A percentile compares a stretch with the other conserved stretches of the same genome.
Evolutionary conservation across 2,797 vertebrate genomes (phyloP).

Genomic region (Clarias fuscus): DNA sequence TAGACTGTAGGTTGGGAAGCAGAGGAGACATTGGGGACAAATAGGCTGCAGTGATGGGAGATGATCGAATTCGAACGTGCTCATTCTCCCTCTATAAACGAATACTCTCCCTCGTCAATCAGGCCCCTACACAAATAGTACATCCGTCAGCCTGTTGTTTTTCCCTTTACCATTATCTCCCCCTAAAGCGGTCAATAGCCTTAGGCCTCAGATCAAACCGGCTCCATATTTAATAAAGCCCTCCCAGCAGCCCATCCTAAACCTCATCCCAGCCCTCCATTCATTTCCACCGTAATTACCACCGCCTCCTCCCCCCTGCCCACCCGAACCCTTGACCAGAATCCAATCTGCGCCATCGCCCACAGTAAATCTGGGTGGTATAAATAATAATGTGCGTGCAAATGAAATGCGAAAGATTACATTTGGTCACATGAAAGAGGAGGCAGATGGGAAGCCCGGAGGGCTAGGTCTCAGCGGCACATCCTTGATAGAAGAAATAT

Average conservation of each 20-base stretch:
- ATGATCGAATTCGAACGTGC: slow-evolving; percentile 56
- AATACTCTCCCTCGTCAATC: slow-evolving; percentile 55
- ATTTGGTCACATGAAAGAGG: slow-evolving; percentile 60
- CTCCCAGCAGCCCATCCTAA: slow-evolving; percentile 52
- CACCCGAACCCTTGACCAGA: slow-evolving; percentile 59
- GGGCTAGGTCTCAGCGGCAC: slow-evolving; percentile 44
- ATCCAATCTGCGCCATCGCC: slow-evolving; percentile 64
- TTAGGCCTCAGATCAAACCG: slow-evolving; percentile 60
- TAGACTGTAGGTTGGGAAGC: slow-evolving; percentile 27
- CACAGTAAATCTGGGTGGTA: slow-evolving; percentile 60
- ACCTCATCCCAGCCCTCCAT: slow-evolving; percentile 58
- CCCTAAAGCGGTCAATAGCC: slow-evolving; percentile 60
- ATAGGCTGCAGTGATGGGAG: slow-evolving; percentile 19
- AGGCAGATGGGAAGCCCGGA: slow-evolving; percentile 37
- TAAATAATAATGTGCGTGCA: slow-evolving; percentile 68
- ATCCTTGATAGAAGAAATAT: slow-evolving; percentile 62
- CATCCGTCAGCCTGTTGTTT: slow-evolving; percentile 62
- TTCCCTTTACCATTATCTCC: slow-evolving; percentile 59
- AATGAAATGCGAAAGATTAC: slow-evolving; percentile 68
- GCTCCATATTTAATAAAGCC: slow-evolving; percentile 68
- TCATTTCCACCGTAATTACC: slow-evolving; percentile 66
- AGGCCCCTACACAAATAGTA: slow-evolving; percentile 59
- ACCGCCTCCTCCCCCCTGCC: slow-evolving; percentile 48
- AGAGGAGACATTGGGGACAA: slow-evolving; percentile 25
- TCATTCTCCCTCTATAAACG: slow-evolving; percentile 54